Base-by-base conservation (phyloP, 2,113 vertebrate genomes). In the Mus pahari region DNA sequence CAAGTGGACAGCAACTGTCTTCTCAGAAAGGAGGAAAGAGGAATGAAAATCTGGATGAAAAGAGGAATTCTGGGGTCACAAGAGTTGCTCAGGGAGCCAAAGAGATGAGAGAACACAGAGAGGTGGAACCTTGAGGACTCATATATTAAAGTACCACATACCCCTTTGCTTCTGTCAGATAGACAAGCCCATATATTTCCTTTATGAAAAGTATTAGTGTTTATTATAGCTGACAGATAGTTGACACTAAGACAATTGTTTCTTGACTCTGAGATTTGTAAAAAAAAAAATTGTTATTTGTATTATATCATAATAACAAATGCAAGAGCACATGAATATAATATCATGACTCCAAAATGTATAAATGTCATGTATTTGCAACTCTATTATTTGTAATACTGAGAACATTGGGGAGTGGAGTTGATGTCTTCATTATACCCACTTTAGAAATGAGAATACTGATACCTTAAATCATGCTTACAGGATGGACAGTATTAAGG, bases 241-340 rank as follows among this genome's bases (percentile, higher is more conserved):
- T 8, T 81, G 42, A 50, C 36, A 78, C 9, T 82, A 60, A 84
- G 71, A 83, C 16, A 87, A 86, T 42, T 0, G 9, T 86, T 79
- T 94, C 42, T 79, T 79, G 77, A 90, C 64, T 84, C 48, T 86
- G 64, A 94, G 60, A 62, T 88, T n/a, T 74, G 17, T 68, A 96
- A 75, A 48, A 48, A n/a, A n/a, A 48, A 48, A 48, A 48, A 4
- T 48, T 48, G 42, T n/a, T 83, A 71, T 53, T 48, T 77, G 36
- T 64, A 7, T 48, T 77, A 82, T 70, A 22, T 66, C 55, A 62
- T 60, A 75, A 42, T 6, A 92, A 16, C 45, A 45, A 68, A 28
- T 20, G 5, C 19, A 62, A 68, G 24, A 53, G 36, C 2, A 33
- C 53, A 74, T 68, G 71, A 7, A 75, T 7, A 53, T 19, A n/a